Conservation (phyloP, 2,113 vertebrate species). For the Alouatta palliata region DNA sequence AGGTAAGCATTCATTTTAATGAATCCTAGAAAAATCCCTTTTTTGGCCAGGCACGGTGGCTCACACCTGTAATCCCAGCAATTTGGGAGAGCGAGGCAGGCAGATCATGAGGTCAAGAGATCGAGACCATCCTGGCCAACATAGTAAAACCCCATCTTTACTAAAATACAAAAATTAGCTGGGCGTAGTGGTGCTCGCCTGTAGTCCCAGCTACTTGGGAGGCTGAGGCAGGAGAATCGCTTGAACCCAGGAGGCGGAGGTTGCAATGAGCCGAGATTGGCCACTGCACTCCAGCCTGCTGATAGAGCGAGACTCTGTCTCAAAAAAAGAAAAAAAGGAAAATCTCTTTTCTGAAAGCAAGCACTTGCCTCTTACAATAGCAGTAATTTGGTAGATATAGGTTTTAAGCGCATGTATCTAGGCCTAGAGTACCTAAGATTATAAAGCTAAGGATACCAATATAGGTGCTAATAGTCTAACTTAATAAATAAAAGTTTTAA, state of each 20-base stretch:
- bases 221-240: no score
- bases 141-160: no score
- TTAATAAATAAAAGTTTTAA: background rate
- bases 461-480: background rate
- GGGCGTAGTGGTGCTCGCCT: accelerated
- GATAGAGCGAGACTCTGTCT: no score
- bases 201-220: no score
- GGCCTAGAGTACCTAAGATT: background rate
- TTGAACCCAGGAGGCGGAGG: no score
- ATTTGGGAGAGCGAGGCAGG: no score
- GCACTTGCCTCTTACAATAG: background rate
- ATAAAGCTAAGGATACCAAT: background rate
- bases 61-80: no score
- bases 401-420: background rate
- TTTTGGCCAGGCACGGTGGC: background rate
- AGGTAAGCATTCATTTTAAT: background rate
- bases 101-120: no score
- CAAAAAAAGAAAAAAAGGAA: background rate
- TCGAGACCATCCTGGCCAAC: no score
- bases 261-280: no score
- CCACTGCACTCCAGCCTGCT: no score
- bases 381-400: background rate
- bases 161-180: no score
- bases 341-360: background rate
- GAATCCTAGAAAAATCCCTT: background rate